Percentiles rank a stretch among this genome's conserved stretches.
phyloP scores from a whole-genome alignment of 2,113 vertebrate genomes.

The Jaculus jaculus region DNA sequence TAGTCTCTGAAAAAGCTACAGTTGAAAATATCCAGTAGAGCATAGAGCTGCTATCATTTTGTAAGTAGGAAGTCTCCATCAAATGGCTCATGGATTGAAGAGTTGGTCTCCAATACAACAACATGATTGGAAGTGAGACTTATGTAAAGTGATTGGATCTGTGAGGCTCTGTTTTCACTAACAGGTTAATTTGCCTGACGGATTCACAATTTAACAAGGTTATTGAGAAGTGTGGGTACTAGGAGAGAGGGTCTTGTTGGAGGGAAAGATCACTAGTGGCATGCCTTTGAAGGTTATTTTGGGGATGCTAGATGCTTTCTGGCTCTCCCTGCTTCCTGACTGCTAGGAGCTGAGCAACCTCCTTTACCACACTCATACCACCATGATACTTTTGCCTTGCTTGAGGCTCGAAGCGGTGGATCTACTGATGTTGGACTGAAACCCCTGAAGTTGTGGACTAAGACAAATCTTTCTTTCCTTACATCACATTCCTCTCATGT shows the following conservation, averaged over 20 bases:
- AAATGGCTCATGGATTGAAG: neutral
- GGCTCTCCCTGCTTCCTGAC: neutral
- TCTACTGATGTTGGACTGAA: neutral
- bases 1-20: neutral
- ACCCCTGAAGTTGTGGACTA: neutral
- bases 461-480: neutral
- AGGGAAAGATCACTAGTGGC: neutral
- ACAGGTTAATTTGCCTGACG: neutral
- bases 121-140: neutral
- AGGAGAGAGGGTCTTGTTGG: neutral
- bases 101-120: neutral
- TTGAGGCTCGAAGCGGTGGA: neutral
- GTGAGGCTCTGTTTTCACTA: neutral
- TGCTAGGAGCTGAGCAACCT: neutral
- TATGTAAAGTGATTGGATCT: neutral
- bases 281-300: neutral
- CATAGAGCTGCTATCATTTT: neutral
- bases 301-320: no score
- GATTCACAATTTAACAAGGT: neutral
- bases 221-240: neutral
- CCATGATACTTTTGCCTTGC: no score
- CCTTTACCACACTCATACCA: neutral
- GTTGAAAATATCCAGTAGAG: neutral
- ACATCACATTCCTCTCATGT: no score
- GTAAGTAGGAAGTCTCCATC: no score